phyloP scores from a whole-genome alignment of 2,113 vertebrate species.

The Empidonax traillii region DNA sequence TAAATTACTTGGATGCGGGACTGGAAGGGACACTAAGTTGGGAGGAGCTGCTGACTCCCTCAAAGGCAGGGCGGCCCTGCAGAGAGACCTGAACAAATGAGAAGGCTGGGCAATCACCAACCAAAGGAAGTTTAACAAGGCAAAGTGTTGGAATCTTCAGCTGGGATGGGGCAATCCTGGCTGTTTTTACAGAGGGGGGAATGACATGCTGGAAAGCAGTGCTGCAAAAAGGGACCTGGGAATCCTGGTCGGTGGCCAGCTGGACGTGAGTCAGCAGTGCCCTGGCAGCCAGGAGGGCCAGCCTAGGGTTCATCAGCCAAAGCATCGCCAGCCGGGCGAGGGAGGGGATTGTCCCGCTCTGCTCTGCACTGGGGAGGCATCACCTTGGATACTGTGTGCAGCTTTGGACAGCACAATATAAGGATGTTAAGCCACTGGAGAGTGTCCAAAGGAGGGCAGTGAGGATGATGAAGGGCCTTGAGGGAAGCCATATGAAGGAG shows the following conservation, averaged over 20 bases:
- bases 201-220: not conserved
- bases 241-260: not conserved
- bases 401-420: not conserved
- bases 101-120: not conserved
- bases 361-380: not conserved
- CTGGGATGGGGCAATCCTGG: not conserved
- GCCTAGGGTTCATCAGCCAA: not conserved
- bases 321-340: fast-evolving
- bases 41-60: not conserved
- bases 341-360: not conserved
- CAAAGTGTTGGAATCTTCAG: not conserved
- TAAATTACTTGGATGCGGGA: not conserved
- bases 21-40: not conserved
- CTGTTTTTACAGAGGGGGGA: not conserved
- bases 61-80: not conserved
- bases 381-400: not conserved
- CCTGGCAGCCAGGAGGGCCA: not conserved
- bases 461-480: not conserved
- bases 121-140: not conserved
- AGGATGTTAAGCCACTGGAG: not conserved
- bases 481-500: not conserved
- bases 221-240: not conserved
- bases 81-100: not conserved
- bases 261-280: not conserved
- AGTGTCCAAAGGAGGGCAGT: not conserved